Evolutionary conservation across 2,113 vertebrate species (phyloP).

Genomic region (Gallinago undulata): DNA sequence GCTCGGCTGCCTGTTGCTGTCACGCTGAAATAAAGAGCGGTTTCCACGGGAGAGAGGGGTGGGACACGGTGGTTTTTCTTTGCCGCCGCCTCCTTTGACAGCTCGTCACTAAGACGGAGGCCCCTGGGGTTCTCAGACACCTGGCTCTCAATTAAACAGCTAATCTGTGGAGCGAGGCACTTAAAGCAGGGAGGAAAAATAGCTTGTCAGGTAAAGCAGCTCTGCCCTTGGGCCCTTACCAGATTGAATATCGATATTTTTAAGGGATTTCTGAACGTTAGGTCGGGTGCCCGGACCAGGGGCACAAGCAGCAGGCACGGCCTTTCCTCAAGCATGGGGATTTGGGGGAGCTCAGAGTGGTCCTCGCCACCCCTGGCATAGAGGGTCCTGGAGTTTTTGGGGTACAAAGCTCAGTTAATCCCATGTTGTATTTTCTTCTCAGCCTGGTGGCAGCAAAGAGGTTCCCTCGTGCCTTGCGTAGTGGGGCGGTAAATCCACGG

Average conservation of each 20-base stretch:
- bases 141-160: conserved; percentile 58
- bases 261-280: background rate
- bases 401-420: background rate
- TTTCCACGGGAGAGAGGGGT: background rate
- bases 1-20: background rate
- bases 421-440: background rate
- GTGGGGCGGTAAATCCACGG: fast-evolving
- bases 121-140: conserved; percentile 9
- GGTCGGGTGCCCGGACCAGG: background rate
- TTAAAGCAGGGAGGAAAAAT: conserved; percentile 17
- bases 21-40: background rate
- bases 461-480: background rate
- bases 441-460: background rate
- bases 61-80: background rate
- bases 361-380: background rate
- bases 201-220: conserved; percentile 39
- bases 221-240: background rate
- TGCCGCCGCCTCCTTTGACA: background rate
- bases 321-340: background rate
- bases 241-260: background rate
- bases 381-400: background rate
- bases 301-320: background rate
- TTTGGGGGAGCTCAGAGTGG: background rate
- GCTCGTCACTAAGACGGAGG: background rate
- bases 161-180: conserved; percentile 48